These are phyloP conservation scores for Bungarus multicinctus DNA, from an alignment of 2,113 vertebrate genomes.

Conservation along the genomic window DNA sequence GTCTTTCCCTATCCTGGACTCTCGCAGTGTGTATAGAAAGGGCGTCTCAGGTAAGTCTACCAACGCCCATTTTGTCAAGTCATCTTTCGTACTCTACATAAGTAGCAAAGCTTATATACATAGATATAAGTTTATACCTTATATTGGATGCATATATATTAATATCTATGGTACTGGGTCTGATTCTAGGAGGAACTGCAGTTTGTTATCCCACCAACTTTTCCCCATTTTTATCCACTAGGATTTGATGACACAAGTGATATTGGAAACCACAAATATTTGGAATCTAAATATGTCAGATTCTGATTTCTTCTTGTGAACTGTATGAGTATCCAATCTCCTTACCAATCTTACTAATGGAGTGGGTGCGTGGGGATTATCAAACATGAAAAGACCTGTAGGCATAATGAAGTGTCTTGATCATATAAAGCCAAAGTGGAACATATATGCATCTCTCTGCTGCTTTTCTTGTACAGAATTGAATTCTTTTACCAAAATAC, in stretches of 20 bases:
- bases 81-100: not conserved
- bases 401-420: not conserved
- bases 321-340: not conserved
- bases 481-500: not conserved
- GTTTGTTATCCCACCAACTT: not conserved
- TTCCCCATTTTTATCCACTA: not conserved
- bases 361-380: not conserved
- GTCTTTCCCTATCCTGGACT: too few species aligned
- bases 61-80: not conserved
- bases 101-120: not conserved
- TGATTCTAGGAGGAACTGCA: not conserved
- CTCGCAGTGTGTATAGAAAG: too few species aligned
- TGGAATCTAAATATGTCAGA: not conserved
- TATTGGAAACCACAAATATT: not conserved
- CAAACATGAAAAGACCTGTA: not conserved
- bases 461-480: not conserved
- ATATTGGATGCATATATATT: not conserved
- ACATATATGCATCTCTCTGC: not conserved
- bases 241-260: not conserved
- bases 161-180: not conserved
- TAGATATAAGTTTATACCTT: not conserved
- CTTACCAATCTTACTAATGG: not conserved
- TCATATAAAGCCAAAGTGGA: not conserved
- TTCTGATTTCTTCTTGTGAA: not conserved
- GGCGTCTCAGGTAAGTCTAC: too few species aligned